Evolutionary conservation across 2,797 vertebrate species (phyloP).

Genomic region (Muraenolepis orangiensis): DNA sequence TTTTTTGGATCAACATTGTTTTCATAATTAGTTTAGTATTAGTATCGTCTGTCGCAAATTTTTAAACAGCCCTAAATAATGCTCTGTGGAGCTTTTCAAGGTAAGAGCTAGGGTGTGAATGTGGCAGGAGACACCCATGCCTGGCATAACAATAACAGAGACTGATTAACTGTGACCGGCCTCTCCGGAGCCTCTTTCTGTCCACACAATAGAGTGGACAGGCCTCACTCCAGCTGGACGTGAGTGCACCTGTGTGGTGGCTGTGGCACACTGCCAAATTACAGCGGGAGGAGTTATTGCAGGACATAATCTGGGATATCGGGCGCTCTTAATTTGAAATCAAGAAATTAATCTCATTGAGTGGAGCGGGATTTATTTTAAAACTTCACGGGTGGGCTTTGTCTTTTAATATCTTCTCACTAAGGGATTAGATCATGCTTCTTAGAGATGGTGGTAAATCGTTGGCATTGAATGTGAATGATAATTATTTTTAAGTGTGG

Average conservation of each 20-base stretch:
- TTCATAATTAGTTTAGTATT: not conserved
- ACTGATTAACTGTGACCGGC: conserved; percentile 6
- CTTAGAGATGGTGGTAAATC: not conserved
- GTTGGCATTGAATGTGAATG: not conserved
- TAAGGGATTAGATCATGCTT: not conserved
- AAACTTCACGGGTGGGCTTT: not conserved
- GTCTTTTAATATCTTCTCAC: not conserved
- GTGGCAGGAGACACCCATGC: conserved; percentile 5
- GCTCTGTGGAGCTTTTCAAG: not conserved
- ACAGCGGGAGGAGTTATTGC: conserved; percentile 9
- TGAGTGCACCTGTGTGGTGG: conserved; percentile 12
- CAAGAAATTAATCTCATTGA: not conserved
- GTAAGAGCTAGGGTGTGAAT: not conserved
- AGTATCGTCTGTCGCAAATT: not conserved
- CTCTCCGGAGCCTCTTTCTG: conserved; percentile 13
- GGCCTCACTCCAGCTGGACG: conserved; percentile 6
- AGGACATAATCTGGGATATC: not conserved
- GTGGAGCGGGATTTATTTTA: not conserved
- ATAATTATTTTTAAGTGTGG: not conserved
- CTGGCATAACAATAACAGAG: conserved; percentile 6
- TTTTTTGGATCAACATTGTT: not conserved
- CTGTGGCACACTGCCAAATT: not conserved
- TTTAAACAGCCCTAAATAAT: not conserved
- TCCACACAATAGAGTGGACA: conserved; percentile 12
- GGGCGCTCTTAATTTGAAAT: not conserved